These are phyloP conservation scores for Sialia sialis DNA, from an alignment of 2,113 vertebrate species.

Conservation along the genomic window DNA sequence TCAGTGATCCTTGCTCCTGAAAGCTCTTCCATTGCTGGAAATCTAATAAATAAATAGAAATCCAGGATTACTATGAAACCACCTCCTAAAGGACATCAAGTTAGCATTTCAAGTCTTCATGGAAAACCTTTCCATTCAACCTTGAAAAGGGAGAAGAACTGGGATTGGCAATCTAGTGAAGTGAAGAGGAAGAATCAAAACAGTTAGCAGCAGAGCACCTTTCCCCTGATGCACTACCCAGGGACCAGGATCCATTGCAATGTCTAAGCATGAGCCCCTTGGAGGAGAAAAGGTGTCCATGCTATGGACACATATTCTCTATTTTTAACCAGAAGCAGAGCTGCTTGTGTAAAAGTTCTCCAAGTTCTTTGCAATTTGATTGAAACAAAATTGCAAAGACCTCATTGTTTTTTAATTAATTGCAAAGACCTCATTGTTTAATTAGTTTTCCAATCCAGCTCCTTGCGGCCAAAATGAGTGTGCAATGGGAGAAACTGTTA, in stretches of 20 bases:
- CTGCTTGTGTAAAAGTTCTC: not conserved
- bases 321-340: not conserved
- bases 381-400: not conserved
- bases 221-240: not conserved
- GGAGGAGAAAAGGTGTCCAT: not conserved
- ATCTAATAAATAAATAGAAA: not conserved
- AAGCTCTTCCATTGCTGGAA: not conserved
- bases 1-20: not conserved
- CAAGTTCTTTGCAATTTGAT: not conserved
- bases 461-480: not conserved
- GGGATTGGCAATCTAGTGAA: not conserved
- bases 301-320: not conserved
- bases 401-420: accelerated
- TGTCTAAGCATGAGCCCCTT: not conserved
- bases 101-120: not conserved
- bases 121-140: not conserved
- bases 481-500: not conserved
- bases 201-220: not conserved
- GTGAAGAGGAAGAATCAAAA: not conserved
- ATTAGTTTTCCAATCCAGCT: not conserved
- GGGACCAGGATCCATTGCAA: not conserved
- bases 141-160: not conserved
- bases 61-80: not conserved
- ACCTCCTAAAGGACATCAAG: not conserved
- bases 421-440: not conserved